phyloP scores from a whole-genome alignment of 2,113 vertebrate genomes.

The Heptranchias perlo region DNA sequence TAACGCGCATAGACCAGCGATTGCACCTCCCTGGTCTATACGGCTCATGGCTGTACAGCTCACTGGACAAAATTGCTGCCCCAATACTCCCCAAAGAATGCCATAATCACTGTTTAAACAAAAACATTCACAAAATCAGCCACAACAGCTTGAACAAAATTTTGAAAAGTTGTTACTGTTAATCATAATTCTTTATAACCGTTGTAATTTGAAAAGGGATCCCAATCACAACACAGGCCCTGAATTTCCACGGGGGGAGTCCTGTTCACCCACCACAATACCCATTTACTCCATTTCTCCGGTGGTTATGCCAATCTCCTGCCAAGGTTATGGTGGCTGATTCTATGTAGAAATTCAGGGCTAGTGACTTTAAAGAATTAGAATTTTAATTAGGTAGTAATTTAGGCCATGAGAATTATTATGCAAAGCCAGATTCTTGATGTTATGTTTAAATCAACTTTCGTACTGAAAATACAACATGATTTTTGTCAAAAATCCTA shows the following conservation, averaged over 20 bases:
- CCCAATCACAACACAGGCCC: background rate
- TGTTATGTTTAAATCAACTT: background rate
- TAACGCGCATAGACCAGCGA: background rate
- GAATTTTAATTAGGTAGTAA: background rate
- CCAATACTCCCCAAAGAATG: background rate
- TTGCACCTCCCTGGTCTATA: background rate
- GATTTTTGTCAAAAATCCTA: background rate
- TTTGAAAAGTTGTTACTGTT: background rate
- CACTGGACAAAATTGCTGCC: background rate
- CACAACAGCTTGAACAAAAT: background rate
- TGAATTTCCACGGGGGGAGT: background rate
- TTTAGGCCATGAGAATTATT: background rate
- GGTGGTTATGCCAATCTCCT: background rate
- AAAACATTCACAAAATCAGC: background rate
- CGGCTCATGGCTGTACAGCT: background rate
- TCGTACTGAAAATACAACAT: background rate
- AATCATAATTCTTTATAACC: background rate
- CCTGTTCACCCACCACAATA: background rate
- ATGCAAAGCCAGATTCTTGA: background rate
- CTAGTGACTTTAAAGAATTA: background rate
- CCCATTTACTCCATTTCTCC: background rate
- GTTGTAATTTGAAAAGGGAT: background rate
- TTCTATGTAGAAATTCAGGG: background rate
- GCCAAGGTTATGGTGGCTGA: background rate
- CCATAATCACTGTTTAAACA: background rate